phyloP scores from a whole-genome alignment of 2,113 vertebrate genomes.

The Onychostruthus taczanowskii region DNA sequence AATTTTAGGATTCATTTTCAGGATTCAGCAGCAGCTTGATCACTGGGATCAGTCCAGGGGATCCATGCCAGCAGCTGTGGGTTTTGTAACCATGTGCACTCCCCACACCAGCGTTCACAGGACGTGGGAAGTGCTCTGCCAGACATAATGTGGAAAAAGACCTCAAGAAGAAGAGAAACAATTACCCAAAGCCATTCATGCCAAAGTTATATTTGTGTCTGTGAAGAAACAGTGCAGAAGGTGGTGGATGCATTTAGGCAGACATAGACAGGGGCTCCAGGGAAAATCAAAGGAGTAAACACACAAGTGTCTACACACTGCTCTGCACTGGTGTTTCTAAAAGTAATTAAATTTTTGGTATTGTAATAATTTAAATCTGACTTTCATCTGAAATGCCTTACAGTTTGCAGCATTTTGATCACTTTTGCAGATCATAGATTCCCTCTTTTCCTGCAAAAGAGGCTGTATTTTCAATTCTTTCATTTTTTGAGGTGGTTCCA shows the following conservation, averaged over 20 bases:
- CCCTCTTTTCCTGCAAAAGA: not conserved
- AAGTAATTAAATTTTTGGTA: not conserved
- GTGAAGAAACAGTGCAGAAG: not conserved
- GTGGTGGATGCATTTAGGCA: not conserved
- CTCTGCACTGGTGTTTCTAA: not conserved
- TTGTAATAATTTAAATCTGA: not conserved
- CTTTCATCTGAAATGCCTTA: not conserved
- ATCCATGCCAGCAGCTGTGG: not conserved
- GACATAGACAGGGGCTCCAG: not conserved
- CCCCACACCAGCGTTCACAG: not conserved
- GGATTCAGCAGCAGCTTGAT: constrained; percentile 19
- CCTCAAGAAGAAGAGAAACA: not conserved
- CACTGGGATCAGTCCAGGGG: not conserved
- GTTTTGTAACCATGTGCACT: not conserved
- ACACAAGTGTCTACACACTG: not conserved
- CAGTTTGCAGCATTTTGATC: not conserved
- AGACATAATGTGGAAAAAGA: not conserved
- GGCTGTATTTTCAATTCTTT: not conserved
- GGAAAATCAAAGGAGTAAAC: not conserved
- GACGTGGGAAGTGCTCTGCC: not conserved
- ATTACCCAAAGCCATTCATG: not conserved
- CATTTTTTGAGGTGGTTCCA: not conserved
- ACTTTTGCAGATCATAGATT: not conserved
- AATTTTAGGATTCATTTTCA: not conserved
- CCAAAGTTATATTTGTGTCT: not conserved